A percentile compares a stretch with the other conserved stretches of the same genome.
Conservation (phyloP, 2,888 invertebrate species). For the Lamellibrachia satsuma region DNA sequence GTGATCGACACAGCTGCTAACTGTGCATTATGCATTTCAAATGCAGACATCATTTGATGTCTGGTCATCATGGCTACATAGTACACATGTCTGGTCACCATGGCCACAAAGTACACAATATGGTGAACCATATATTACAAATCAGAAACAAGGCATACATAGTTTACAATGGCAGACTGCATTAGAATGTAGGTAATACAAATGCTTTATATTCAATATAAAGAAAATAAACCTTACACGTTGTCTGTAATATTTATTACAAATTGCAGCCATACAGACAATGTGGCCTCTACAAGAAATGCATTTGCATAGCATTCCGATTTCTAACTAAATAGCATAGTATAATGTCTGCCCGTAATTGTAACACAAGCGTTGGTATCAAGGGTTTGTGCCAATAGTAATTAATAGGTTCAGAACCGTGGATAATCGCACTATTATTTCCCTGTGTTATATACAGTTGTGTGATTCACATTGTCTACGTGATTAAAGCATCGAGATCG, state of each 20-base stretch:
- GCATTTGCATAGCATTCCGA: slow-evolving; percentile 6
- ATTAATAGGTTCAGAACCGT: background rate
- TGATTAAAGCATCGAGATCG: background rate
- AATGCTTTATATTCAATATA: background rate
- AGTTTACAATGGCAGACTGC: background rate
- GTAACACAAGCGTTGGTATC: background rate
- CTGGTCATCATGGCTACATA: background rate
- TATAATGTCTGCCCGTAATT: background rate
- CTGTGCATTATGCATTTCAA: background rate
- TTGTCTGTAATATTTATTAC: slow-evolving; percentile 18
- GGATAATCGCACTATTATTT: background rate
- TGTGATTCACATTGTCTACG: background rate
- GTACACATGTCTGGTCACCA: background rate
- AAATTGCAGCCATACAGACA: slow-evolving; percentile 19
- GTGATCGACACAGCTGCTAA: background rate
- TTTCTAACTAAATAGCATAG: slow-evolving; percentile 5
- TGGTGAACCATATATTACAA: background rate
- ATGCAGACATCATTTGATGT: background rate
- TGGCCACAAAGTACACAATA: no score
- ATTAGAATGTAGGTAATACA: background rate
- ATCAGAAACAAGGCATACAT: background rate
- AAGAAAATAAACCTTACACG: background rate
- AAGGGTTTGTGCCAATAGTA: background rate
- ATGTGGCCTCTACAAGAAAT: slow-evolving; percentile 9
- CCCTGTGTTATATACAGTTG: background rate